Evolutionary conservation across 2,113 vertebrate genomes (phyloP), one percentile per base, ranked within the genome.

Genomic region (Sylvietta virens): DNA sequence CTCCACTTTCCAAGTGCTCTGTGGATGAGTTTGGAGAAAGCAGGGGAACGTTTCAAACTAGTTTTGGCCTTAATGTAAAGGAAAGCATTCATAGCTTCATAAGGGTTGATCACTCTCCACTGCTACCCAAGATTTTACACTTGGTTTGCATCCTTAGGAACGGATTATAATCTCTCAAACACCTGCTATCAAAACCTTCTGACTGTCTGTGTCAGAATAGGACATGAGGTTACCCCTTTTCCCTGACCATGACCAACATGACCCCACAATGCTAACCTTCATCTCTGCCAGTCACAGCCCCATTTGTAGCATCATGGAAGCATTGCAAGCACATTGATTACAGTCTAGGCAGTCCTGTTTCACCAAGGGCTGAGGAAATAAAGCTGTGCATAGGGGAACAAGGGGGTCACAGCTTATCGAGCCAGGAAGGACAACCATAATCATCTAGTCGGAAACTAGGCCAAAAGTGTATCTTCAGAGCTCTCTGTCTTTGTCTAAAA

Each of bases 311-410:
- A 17, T 35, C 35, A 8, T 0, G 3, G 66, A 19, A 61, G 39
- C 23, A 22, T 2, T 57, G 44, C 31, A 74, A 45, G 39, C 28
- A 8, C 0, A 0, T 2, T 18, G 45, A 33, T 13, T 53, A 13
- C 54, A 27, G 27, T 6, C 7, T 2, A 57, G 48, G 42, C 71
- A 58, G 28, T 47, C 22, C 58, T 61, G 7, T 51, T 91, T 76
- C 64, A 53, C 48, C 19, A n/a, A 28, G 58, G n/a, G 17, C 58
- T 61, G 67, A 72, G 20, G 66, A 82, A 65, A 70, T 66, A 73
- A 47, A 70, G 20, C 39, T 65, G 10, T 73, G 33, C 16, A 28
- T 6, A 70, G 30, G 35, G 47, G 13, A 91, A 17, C 30, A 47
- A 39, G 47, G 60, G 33, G 30, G 21, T 77, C 72, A 48, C 17